Evolutionary conservation across 2,113 vertebrate species (phyloP), one percentile per base, ranked within the genome.

Genomic region (Paratilapia polleni): DNA sequence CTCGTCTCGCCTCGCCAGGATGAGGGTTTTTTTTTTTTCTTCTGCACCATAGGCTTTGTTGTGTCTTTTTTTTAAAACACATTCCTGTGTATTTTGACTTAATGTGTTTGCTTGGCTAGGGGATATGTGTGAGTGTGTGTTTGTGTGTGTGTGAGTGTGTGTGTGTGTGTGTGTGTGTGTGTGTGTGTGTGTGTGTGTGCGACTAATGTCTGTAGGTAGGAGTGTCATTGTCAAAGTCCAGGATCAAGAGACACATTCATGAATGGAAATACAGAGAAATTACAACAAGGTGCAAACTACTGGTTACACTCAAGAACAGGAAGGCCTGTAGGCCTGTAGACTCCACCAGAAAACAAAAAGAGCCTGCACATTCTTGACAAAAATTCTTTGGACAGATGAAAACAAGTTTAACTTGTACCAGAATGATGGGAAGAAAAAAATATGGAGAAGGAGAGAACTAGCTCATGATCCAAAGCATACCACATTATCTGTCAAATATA

Each of bases 11-110:
- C 85, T 94, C 77, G 3, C 31, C 2, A n/a, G 85, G 85, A 90
- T 81, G 84, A 88, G 77, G 81, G 22, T 58, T 59, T 52, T 68
- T 61, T 59, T 81, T 12, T 73, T 13, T 26, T 58, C 73, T 54
- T 63, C 74, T 83, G 78, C 90, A 83, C 77, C 38, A n/a, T 79
- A 49, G 78, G 80, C 91, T 91, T 92, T 93, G 83, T 90, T 90
- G 81, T 76, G 78, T 87, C 77, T 93, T 85, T 84, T 77, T 87
- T 87, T 31, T 31, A 61, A 74, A 61, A 54, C 10, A 3, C 41
- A 0, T 77, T 83, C 80, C 81, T 91, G 70, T 87, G 80, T 84
- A 87, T 84, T 90, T 92, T 82, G 83, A 43, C 70, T 87, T 89
- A 77, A 84, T 87, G 62, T 83, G 58, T 86, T 91, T 80, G 76